These are phyloP conservation scores for Heptranchias perlo DNA, from an alignment of 2,113 vertebrate species.

Conservation along the genomic window DNA sequence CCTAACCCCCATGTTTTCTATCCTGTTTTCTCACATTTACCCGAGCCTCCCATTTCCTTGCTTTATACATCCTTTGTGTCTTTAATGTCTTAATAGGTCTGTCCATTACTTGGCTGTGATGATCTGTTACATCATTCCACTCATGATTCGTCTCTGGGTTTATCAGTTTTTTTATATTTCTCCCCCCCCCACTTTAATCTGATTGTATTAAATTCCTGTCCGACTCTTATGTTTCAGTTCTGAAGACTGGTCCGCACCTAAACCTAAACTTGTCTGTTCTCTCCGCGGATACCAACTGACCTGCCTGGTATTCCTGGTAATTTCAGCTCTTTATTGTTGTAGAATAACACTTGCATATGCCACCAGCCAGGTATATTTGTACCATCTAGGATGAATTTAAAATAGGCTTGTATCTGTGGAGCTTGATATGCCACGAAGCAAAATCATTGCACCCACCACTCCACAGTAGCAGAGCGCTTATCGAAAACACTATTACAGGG, in stretches of 20 bases:
- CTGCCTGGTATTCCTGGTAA: not conserved
- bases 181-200: not conserved
- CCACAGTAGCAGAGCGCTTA: not conserved
- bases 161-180: not conserved
- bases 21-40: not conserved
- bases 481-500: not conserved
- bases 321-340: not conserved
- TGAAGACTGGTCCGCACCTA: not conserved
- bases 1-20: not conserved
- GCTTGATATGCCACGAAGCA: too few species aligned
- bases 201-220: not conserved
- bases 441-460: too few species aligned
- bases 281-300: not conserved
- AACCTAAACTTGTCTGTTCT: not conserved
- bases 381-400: not conserved
- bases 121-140: too few species aligned
- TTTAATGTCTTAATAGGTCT: not conserved
- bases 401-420: not conserved
- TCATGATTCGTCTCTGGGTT: too few species aligned
- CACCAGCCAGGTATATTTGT: not conserved
- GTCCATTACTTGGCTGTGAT: too few species aligned
- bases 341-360: not conserved
- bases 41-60: not conserved
- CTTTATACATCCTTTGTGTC: not conserved
- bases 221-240: not conserved